Percentiles rank a stretch among this genome's conserved stretches.
Evolutionary conservation across 2,888 invertebrate species (phyloP).

Genomic region (Scaptomyza cyrtandrae): DNA sequence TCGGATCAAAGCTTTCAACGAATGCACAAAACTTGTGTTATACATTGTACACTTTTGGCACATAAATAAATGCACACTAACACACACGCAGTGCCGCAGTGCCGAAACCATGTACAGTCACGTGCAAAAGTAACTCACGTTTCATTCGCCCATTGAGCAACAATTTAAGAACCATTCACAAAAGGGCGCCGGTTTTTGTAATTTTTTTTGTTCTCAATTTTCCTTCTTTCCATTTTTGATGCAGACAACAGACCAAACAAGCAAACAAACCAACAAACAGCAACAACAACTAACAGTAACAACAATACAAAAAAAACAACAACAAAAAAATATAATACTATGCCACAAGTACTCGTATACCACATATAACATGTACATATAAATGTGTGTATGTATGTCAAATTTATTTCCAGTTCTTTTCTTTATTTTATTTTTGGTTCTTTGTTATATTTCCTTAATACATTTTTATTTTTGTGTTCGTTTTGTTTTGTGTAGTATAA

Average conservation of each 20-base stretch:
- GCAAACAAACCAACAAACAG: constrained; percentile 1
- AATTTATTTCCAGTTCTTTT: constrained; percentile 44
- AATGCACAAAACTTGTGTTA: constrained; percentile 1
- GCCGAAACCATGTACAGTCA: constrained; percentile 25
- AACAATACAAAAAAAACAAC: constrained; percentile 32
- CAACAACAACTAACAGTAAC: constrained; percentile 12
- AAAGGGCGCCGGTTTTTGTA: constrained; percentile 4
- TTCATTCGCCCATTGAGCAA: constrained; percentile 28
- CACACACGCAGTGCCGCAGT: constrained; percentile 1
- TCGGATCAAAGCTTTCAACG: too few species aligned
- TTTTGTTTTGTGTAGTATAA: constrained; percentile 26
- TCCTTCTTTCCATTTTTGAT: constrained; percentile 14
- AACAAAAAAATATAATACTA: constrained; percentile 27
- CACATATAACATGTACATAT: constrained; percentile 26
- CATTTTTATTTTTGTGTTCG: neutral
- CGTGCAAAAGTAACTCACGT: constrained; percentile 22
- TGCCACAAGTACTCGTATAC: constrained; percentile 21
- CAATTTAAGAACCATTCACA: constrained; percentile 14
- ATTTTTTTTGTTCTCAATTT: neutral
- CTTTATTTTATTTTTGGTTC: constrained; percentile 16
- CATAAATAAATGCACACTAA: constrained; percentile 3
- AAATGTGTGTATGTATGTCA: constrained; percentile 24
- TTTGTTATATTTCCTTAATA: neutral
- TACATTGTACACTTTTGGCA: constrained; percentile 5
- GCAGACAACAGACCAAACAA: constrained; percentile 51